These are phyloP conservation scores for Plemyria rubiginata DNA, from an alignment of 2,888 invertebrate species.

Conservation along the genomic window DNA sequence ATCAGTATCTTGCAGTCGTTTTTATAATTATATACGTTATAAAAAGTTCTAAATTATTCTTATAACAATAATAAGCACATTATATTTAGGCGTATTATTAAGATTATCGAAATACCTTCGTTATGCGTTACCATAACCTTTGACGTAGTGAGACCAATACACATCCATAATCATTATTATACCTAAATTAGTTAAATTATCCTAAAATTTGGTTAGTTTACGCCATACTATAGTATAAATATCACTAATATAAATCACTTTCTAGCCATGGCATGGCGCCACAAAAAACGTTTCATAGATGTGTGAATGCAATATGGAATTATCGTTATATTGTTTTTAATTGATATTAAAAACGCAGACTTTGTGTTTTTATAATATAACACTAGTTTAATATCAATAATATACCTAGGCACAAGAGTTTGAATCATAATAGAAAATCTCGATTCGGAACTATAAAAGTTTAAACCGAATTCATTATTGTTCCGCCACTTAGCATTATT, in stretches of 20 bases:
- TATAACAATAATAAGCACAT: constrained; percentile 36
- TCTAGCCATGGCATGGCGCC: constrained; percentile 39
- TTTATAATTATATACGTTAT: constrained; percentile 33
- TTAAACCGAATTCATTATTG: constrained; percentile 8
- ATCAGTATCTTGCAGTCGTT: constrained; percentile 32
- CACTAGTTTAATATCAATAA: background rate
- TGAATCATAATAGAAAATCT: constrained; percentile 1
- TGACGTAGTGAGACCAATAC: constrained; percentile 82
- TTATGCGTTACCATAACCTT: constrained; percentile 56
- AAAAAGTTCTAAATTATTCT: constrained; percentile 33
- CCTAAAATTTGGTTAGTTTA: constrained; percentile 78
- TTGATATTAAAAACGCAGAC: no score
- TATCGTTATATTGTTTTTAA: background rate
- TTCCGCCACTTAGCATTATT: constrained; percentile 10
- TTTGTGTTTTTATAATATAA: background rate
- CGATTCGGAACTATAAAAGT: constrained; percentile 10
- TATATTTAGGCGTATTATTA: constrained; percentile 35
- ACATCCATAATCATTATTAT: constrained; percentile 17
- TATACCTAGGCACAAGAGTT: no score
- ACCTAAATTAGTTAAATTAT: constrained; percentile 57
- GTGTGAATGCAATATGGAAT: constrained; percentile 21
- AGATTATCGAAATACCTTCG: constrained; percentile 32
- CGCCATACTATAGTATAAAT: constrained; percentile 64
- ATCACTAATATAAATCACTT: constrained; percentile 67
- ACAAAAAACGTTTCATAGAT: background rate